A percentile compares a stretch with the other conserved stretches of the same genome.
Conservation (phyloP, 2,113 vertebrate genomes). For the Syrrhaptes paradoxus region DNA sequence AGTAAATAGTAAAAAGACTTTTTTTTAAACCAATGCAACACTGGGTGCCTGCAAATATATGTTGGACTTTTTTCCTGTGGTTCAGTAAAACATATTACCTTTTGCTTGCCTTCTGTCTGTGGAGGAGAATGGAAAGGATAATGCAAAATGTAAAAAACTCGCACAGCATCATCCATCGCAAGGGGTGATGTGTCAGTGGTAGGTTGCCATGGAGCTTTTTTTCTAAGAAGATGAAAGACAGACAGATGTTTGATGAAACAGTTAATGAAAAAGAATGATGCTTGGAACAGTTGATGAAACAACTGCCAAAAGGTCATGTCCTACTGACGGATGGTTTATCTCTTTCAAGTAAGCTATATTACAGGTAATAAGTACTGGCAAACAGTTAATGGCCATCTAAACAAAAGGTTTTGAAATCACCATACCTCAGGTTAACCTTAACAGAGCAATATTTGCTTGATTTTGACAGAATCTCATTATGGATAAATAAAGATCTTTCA, state of each 20-base stretch:
- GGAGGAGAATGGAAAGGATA: not conserved
- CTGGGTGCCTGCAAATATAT: not conserved
- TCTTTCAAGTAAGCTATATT: not conserved
- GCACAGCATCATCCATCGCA: not conserved
- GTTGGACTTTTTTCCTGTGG: not conserved
- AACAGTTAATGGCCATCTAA: not conserved
- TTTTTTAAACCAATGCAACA: not conserved
- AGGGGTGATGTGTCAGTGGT: not conserved
- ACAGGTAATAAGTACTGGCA: slow-evolving; percentile 17
- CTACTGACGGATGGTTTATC: slow-evolving; percentile 18
- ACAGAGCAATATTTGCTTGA: not conserved
- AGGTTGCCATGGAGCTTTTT: not conserved
- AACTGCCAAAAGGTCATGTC: not conserved
- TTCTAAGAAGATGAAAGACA: not conserved
- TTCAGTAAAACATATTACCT: not conserved
- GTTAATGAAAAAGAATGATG: slow-evolving; percentile 22
- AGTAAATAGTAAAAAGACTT: not conserved
- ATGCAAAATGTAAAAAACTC: not conserved
- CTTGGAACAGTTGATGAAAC: slow-evolving; percentile 1
- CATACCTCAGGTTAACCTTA: not conserved
- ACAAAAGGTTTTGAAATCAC: not conserved
- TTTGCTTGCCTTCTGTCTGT: not conserved
- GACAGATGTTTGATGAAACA: slow-evolving; percentile 2
- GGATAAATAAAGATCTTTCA: not conserved
- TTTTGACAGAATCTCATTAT: not conserved